Conservation (phyloP, 1,140 invertebrate species). For the Varroa destructor region DNA sequence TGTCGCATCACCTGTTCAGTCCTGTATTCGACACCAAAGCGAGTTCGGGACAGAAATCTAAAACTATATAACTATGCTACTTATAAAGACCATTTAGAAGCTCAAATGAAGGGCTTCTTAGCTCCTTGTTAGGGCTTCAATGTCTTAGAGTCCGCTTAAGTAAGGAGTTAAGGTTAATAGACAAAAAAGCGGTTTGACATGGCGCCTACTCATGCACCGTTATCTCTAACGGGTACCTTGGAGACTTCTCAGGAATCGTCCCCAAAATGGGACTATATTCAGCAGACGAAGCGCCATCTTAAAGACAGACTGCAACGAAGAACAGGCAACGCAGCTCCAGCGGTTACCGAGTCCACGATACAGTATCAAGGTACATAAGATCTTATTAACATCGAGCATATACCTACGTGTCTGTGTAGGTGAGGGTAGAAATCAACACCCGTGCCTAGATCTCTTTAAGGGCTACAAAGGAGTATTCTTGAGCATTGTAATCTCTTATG, state of each 20-base stretch:
- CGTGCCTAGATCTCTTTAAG: not conserved
- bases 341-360: constrained; percentile 5
- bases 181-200: not conserved
- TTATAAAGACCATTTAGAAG: too few relatives aligned
- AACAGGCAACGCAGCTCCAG: not conserved
- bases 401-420: not conserved
- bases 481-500: not conserved
- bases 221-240: not conserved
- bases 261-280: constrained; percentile 18
- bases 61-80: too few relatives aligned
- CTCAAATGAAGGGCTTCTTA: too few relatives aligned
- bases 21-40: too few relatives aligned
- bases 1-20: too few relatives aligned
- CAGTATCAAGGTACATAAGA: constrained; percentile 3
- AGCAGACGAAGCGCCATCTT: not conserved
- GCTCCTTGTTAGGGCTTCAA: too few relatives aligned
- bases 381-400: not conserved
- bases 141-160: too few relatives aligned
- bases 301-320: not conserved
- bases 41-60: too few relatives aligned
- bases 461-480: not conserved
- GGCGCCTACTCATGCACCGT: constrained; percentile 12
- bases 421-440: not conserved
- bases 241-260: constrained; percentile 3
- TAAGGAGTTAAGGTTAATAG: not conserved